Percentiles rank a stretch among this genome's conserved stretches.
Conservation (phyloP, 2,797 vertebrate genomes). For the Otus scops region DNA sequence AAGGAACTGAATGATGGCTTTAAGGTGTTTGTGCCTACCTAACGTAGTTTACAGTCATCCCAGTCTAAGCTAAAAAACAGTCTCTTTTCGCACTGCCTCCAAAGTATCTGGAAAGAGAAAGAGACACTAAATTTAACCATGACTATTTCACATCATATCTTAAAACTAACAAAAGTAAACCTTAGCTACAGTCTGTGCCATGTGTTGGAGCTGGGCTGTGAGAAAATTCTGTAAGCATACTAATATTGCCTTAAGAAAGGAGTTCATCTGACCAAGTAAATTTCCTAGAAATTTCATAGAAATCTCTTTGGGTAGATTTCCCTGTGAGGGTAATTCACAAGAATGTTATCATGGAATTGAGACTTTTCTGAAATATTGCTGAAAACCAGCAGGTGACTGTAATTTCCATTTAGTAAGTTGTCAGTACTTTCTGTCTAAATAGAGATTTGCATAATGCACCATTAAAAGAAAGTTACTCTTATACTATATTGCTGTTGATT, state of each 20-base stretch:
- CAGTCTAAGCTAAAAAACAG: background rate
- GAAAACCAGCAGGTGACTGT: background rate
- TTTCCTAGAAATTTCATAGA: background rate
- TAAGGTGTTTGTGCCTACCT: background rate
- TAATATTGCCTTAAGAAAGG: background rate
- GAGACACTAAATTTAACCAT: background rate
- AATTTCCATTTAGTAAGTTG: background rate
- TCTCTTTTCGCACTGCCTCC: background rate
- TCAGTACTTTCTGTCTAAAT: background rate
- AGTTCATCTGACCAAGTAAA: background rate
- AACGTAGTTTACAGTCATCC: fast-evolving
- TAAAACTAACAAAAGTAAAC: background rate
- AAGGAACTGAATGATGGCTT: background rate
- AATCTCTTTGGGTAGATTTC: background rate
- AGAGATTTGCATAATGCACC: background rate
- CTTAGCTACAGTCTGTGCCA: background rate
- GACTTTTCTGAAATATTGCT: background rate
- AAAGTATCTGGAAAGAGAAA: background rate
- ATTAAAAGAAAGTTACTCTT: background rate
- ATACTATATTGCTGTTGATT: background rate
- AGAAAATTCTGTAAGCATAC: background rate
- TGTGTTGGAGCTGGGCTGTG: background rate
- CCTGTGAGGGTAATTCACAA: background rate
- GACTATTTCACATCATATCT: background rate
- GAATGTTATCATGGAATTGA: background rate